Conservation (phyloP, 2,797 vertebrate genomes). For the Loris lydekkerianus region DNA sequence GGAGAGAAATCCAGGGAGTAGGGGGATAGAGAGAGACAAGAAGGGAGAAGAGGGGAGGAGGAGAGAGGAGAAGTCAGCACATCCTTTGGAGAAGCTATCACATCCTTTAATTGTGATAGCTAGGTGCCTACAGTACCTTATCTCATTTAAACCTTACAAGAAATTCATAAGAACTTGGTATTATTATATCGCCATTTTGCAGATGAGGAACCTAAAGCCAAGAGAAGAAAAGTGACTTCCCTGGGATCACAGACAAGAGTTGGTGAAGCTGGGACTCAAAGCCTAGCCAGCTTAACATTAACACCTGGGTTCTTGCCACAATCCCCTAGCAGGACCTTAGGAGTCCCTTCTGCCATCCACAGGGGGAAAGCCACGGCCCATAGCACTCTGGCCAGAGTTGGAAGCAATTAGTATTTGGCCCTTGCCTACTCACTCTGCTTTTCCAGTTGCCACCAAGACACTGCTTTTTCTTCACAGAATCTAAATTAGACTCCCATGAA, state of each 20-base stretch:
- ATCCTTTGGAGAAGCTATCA: no score
- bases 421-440: not conserved
- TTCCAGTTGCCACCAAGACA: not conserved
- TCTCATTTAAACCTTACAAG: not conserved
- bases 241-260: not conserved
- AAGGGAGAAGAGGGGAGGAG: fast-evolving
- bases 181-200: no score
- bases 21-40: no score
- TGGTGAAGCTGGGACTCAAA: not conserved
- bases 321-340: not conserved
- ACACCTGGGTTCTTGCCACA: fast-evolving
- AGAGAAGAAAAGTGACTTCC: not conserved
- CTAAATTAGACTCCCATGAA: not conserved
- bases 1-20: no score
- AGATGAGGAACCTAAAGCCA: not conserved
- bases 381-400: no score
- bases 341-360: not conserved
- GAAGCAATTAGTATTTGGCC: not conserved
- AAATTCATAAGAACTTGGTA: not conserved
- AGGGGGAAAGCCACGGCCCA: no score
- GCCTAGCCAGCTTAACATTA: not conserved
- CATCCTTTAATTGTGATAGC: not conserved
- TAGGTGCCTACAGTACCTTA: no score
- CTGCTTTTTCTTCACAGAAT: not conserved
- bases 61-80: not conserved